phyloP scores from a whole-genome alignment of 2,888 invertebrate species.

The Scaeva pyrastri region DNA sequence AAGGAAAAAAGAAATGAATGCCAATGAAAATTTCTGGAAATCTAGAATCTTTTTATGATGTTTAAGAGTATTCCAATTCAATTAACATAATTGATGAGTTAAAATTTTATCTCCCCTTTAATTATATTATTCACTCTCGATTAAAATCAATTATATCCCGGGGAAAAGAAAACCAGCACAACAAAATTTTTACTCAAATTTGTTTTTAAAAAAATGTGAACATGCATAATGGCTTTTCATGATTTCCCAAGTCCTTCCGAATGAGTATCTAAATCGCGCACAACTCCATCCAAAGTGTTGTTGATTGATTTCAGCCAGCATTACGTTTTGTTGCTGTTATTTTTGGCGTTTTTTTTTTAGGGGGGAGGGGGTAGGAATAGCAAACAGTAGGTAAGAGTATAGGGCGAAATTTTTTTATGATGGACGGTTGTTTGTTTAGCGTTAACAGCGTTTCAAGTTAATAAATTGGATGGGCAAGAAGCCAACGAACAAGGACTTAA shows the following conservation, averaged over 20 bases:
- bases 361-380: too few relatives aligned
- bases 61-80: neutral
- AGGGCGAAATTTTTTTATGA: slow-evolving; percentile 32
- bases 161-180: neutral
- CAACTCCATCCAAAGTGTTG: neutral
- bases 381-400: neutral
- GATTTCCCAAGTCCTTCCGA: neutral
- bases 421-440: slow-evolving; percentile 48
- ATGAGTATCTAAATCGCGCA: slow-evolving; percentile 6
- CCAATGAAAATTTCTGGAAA: neutral
- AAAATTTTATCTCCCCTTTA: neutral
- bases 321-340: too few relatives aligned
- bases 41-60: neutral
- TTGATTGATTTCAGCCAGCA: slow-evolving; percentile 18
- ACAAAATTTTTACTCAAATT: neutral
- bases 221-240: slow-evolving; percentile 15
- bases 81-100: slow-evolving; percentile 20
- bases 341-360: neutral
- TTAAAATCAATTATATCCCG: slow-evolving; percentile 8
- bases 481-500: slow-evolving; percentile 39
- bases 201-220: slow-evolving; percentile 6
- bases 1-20: neutral
- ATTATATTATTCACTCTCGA: neutral
- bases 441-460: slow-evolving; percentile 31
- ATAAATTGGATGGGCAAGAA: slow-evolving; percentile 52